Conservation (phyloP, 2,113 vertebrate species). For the Chloropsis cyanopogon region DNA sequence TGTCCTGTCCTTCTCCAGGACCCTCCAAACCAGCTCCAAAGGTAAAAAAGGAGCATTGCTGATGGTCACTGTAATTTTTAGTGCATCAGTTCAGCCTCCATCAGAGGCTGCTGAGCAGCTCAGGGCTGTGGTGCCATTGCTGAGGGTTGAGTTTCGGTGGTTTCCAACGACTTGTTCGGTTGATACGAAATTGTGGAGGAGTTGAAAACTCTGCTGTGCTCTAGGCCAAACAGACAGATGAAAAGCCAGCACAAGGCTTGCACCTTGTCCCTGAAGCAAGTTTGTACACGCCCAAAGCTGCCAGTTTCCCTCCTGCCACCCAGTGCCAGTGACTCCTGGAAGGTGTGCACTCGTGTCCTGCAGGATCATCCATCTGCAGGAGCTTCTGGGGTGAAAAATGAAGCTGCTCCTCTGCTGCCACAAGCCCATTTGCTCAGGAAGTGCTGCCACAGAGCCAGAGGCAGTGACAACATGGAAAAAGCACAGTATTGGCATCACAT, state of each 20-base stretch:
- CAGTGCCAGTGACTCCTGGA: fast-evolving
- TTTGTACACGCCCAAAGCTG: fast-evolving
- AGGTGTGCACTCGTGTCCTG: fast-evolving
- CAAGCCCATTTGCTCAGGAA: neutral
- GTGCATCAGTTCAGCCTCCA: neutral
- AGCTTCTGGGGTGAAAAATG: neutral
- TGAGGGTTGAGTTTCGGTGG: constrained; percentile 34
- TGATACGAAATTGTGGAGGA: neutral
- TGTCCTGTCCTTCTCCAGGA: neutral
- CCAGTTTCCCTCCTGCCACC: neutral
- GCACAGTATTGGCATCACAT: fast-evolving
- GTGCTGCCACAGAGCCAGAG: neutral
- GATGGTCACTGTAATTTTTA: fast-evolving
- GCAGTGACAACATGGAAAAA: neutral
- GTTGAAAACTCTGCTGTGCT: neutral
- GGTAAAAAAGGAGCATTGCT: fast-evolving
- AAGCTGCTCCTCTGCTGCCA: neutral
- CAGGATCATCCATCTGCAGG: neutral
- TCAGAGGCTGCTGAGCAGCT: neutral
- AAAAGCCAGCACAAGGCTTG: neutral
- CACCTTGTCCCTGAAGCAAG: fast-evolving
- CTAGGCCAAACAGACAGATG: neutral
- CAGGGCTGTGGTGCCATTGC: neutral
- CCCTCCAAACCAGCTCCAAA: neutral
- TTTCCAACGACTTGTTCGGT: neutral